Evolutionary conservation across 2,888 invertebrate genomes (phyloP).

Genomic region (Nomada hirtipes): DNA sequence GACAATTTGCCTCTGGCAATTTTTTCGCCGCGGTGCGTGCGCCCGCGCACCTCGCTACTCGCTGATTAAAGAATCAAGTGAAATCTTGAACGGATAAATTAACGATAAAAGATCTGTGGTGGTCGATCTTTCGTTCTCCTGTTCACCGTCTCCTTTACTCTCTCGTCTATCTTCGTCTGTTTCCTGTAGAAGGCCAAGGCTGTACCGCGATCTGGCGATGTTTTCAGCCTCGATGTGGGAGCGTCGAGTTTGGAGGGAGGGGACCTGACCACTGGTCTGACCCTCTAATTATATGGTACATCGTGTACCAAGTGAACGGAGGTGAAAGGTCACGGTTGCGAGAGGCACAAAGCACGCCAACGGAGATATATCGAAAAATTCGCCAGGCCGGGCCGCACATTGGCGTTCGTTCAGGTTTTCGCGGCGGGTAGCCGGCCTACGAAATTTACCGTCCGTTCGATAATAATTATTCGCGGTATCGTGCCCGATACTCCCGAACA

Average conservation of each 20-base stretch:
- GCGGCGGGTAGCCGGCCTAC: constrained; percentile 66
- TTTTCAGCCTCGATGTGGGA: constrained; percentile 55
- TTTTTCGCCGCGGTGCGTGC: neutral
- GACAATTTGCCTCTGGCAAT: constrained; percentile 17
- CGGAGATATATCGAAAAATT: constrained; percentile 76
- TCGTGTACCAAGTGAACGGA: constrained; percentile 71
- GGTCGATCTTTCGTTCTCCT: constrained; percentile 24
- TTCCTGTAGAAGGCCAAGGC: constrained; percentile 40
- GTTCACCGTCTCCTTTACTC: neutral
- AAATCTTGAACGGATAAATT: constrained; percentile 65
- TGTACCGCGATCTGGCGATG: constrained; percentile 37
- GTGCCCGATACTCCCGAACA: neutral
- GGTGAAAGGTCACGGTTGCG: constrained; percentile 81
- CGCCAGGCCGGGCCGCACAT: constrained; percentile 35
- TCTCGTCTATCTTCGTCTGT: neutral
- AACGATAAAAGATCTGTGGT: constrained; percentile 60
- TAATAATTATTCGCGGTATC: constrained; percentile 68
- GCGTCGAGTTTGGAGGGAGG: constrained; percentile 61
- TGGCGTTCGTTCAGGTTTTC: constrained; percentile 45
- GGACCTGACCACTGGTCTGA: constrained; percentile 72
- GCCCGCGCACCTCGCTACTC: constrained; percentile 22
- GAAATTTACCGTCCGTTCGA: constrained; percentile 66
- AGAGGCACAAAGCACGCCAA: constrained; percentile 74
- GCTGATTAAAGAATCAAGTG: constrained; percentile 63
- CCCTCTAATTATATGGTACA: constrained; percentile 83